A percentile compares a stretch with the other conserved stretches of the same genome.
Conservation (phyloP, 2,888 invertebrate genomes). For the Spilarctia lutea region DNA sequence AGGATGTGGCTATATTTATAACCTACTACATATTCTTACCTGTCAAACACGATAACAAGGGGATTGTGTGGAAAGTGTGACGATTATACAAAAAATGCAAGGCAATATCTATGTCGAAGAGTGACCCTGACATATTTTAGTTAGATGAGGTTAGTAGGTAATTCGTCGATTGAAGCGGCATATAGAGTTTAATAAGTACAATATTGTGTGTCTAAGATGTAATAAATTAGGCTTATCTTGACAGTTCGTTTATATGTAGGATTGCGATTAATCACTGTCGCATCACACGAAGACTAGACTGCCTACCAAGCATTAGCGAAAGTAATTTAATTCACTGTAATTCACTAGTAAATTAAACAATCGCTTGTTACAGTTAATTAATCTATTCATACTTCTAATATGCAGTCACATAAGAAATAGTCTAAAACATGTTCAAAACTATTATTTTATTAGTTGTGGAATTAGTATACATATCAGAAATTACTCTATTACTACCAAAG, state of each 20-base stretch:
- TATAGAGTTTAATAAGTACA: slow-evolving; percentile 68
- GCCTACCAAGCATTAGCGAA: slow-evolving; percentile 64
- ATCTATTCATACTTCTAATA: slow-evolving; percentile 14
- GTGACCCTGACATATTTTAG: slow-evolving; percentile 62
- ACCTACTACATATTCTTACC: slow-evolving; percentile 20
- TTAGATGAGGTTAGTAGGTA: slow-evolving; percentile 52
- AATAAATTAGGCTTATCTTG: slow-evolving; percentile 84
- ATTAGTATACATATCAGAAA: too few relatives aligned
- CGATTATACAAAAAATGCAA: slow-evolving; percentile 35
- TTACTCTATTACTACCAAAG: too few relatives aligned
- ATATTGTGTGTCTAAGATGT: slow-evolving; percentile 62
- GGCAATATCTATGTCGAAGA: slow-evolving; percentile 12
- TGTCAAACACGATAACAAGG: slow-evolving; percentile 27
- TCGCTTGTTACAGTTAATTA: slow-evolving; percentile 12
- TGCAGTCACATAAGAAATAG: not conserved
- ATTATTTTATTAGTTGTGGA: too few relatives aligned
- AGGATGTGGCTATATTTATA: slow-evolving; percentile 22
- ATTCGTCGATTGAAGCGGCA: slow-evolving; percentile 55
- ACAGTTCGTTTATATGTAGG: slow-evolving; percentile 72
- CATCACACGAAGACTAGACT: slow-evolving; percentile 49
- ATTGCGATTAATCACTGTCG: slow-evolving; percentile 80
- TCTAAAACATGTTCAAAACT: not conserved
- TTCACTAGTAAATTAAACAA: slow-evolving; percentile 43
- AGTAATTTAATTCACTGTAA: slow-evolving; percentile 69
- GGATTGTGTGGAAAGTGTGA: slow-evolving; percentile 33